Base-by-base conservation (phyloP, 2,888 invertebrate genomes). In the Phyllotreta cruciferae region DNA sequence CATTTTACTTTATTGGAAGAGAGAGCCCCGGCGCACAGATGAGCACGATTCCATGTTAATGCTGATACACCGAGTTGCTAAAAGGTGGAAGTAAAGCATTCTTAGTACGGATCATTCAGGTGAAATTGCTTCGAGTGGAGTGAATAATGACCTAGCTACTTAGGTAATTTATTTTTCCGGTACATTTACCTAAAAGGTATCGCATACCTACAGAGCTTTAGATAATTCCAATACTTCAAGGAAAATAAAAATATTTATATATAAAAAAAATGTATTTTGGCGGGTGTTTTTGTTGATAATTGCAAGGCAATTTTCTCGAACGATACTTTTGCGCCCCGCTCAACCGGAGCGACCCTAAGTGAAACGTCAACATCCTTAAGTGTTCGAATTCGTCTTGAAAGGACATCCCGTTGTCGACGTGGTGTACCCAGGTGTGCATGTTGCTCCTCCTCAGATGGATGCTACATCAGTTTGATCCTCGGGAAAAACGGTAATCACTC, bases 351-450 rank as follows among this genome's bases (percentile, higher is more conserved):
- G 70, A 70, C 74, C 75, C 71, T 77, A 77, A 78, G 77, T 76
- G 77, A 77, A 76, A 76, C 77, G 78, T 78, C 78, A 77, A 74
- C 76, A 74, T 74, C 68, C 69, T 71, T 77, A 77, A 77, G 77
- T 77, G 76, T 71, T 72, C 71, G 73, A 71, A 77, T 77, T 75
- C 77, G 77, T 77, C 76, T 75, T 71, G 72, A 47, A 57, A 62
- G 64, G 67, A 62, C 66, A 66, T 66, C 66, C 54, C 54, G 60
- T 45, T 47, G 38, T 57, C 61, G 57, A 55, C 60, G 66, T 47
- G 57, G 57, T 64, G 69, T 66, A 70, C 77, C 73, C 77, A 76
- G 77, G 77, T 77, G 76, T 77, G 75, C 50, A 56, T 56, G 68
- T 67, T 57, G 62, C 67, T 60, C 63, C 56, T 66, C 62, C 67